Evolutionary conservation across 64 coral and sea anemone species (phyloP), one percentile per base, ranked within the genome.

Genomic region (Porites australiensis): DNA sequence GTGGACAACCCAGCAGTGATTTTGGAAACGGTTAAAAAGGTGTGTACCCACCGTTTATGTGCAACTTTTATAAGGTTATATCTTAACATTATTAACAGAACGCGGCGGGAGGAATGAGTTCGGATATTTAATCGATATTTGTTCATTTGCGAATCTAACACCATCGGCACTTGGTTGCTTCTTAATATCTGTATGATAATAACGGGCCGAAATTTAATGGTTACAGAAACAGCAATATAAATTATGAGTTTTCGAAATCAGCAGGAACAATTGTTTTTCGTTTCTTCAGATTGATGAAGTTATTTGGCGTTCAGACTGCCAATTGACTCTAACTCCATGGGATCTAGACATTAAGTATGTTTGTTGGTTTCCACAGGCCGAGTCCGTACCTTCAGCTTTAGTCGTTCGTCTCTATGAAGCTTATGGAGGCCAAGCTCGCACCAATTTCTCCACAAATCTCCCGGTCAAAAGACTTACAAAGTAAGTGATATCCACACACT

Each of bases 11-110:
- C 88, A 14, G 94, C 94, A 59, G 92, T 99, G 37, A 86, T 99
- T 46, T 69, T 99, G 57, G 98, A 99, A 74, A 96, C 98, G 19
- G 91, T 99, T 0, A 99, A 99, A 84, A 99, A 96, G 88, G 98
- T 99, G 63, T 22, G 89, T 71, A 54, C 6, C 27, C 27, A 37
- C 27, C 27, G 27, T 37, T 37, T 1, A 37, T 37, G 27, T 37
- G 27, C 27, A 37, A 37, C 27, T 37, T 37, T 37, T n/a, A 58
- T 11, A 43, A 37, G 58, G 3, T 23, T 65, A 9, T 59, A 63
- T 83, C 16, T 20, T 6, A 10, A 9, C 9, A 79, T 13, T 8
- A 73, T 45, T 73, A 45, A 79, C n/a, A 8, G 50, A 47, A 20
- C 9, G 6, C 45, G 8, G 21, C 11, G 44, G n/a, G 50, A 9